Conservation (phyloP, 2,113 vertebrate genomes). For the Orientallactaga bullata region DNA sequence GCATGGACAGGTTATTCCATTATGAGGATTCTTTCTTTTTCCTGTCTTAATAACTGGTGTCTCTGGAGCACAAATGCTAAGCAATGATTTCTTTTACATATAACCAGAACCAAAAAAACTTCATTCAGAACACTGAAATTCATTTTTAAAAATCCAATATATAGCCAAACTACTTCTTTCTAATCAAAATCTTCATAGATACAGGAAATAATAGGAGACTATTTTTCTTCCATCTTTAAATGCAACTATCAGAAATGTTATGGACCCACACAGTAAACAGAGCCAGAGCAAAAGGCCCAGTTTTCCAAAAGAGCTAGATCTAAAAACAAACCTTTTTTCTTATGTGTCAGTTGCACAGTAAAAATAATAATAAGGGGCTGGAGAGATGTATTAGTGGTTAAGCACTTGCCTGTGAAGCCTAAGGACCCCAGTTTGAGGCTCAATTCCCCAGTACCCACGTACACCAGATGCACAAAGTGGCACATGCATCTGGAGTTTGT, state of each 20-base stretch:
- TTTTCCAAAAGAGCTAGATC: conserved; percentile 54
- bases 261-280: background rate
- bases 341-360: conserved; percentile 1
- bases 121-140: background rate
- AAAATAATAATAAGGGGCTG: background rate
- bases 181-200: conserved; percentile 23
- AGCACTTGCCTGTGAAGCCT: no score
- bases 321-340: conserved; percentile 35
- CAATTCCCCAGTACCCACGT: no score
- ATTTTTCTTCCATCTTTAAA: conserved; percentile 3
- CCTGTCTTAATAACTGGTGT: conserved; percentile 1
- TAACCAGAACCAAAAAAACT: conserved; percentile 12
- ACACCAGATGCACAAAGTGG: no score
- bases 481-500: no score
- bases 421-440: no score
- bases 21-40: background rate
- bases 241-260: conserved; percentile 42
- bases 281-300: conserved; percentile 18
- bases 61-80: conserved; percentile 1
- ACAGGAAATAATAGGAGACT: background rate
- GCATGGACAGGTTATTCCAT: background rate
- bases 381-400: no score
- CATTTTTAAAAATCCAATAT: background rate
- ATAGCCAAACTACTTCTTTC: background rate
- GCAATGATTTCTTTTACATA: background rate